These are phyloP conservation scores for Noctua pronuba DNA, from an alignment of 2,888 invertebrate species.

Conservation along the genomic window DNA sequence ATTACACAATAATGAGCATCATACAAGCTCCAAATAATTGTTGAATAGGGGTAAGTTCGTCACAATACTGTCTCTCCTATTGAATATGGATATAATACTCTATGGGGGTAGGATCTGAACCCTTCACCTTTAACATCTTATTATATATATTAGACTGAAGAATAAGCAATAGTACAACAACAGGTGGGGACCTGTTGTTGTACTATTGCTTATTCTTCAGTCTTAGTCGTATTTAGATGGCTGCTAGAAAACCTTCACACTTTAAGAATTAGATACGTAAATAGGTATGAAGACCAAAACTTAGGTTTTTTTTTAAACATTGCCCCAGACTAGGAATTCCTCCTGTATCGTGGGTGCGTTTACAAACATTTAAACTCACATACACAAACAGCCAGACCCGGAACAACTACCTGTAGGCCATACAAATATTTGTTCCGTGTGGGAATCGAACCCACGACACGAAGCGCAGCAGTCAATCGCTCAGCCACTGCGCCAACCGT, in stretches of 20 bases:
- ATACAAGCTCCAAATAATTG: not conserved
- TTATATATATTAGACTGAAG: too few relatives aligned
- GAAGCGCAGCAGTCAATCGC: too few relatives aligned
- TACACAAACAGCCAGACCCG: too few relatives aligned
- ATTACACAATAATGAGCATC: not conserved
- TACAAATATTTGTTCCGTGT: too few relatives aligned
- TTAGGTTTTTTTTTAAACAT: too few relatives aligned
- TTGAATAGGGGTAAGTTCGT: not conserved
- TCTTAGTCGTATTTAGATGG: not conserved
- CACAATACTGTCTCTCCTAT: not conserved
- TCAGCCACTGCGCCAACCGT: too few relatives aligned
- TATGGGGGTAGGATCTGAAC: conserved; percentile 8
- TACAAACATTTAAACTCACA: too few relatives aligned
- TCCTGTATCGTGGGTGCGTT: too few relatives aligned
- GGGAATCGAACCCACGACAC: too few relatives aligned
- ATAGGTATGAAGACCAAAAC: not conserved
- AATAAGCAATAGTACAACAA: too few relatives aligned
- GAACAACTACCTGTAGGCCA: too few relatives aligned
- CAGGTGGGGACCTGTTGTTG: not conserved
- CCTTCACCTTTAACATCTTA: conserved; percentile 15
- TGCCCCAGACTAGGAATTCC: too few relatives aligned
- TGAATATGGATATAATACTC: not conserved
- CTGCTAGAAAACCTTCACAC: not conserved
- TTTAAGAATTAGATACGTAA: not conserved
- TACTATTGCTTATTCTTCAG: conserved; percentile 7